Evolutionary conservation across 2,113 vertebrate genomes (phyloP), one percentile per base, ranked within the genome.

Genomic region (cat (Felis catus)): DNA sequence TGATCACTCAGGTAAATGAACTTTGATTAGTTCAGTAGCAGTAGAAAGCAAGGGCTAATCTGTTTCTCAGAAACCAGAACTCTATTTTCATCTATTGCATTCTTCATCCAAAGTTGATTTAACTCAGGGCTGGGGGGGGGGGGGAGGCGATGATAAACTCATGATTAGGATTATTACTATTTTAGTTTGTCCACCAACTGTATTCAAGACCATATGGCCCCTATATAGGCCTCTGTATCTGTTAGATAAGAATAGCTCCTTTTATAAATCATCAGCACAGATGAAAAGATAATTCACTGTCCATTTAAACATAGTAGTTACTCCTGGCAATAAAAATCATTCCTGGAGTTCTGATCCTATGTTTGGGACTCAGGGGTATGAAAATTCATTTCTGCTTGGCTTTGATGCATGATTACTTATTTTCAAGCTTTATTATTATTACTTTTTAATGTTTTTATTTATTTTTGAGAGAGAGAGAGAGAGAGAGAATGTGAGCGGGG

Each of bases 1-100:
- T 98, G 99, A 99, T 97, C 99, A 99, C 81, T 99, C 99, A 98
- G 99, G 99, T 99, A 99, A 98, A 95, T 90, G 27, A 8, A 73
- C 41, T 76, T 89, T 73, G 80, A 88, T 93, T 95, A 76, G 53
- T 83, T 92, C 33, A 45, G 21, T 68, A 88, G 45, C 92, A 97
- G 55, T 79, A 79, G 55, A 94, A 97, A 94, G 36, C 48, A 83
- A 96, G 86, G 15, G 27, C 39, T 84, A 73, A 48, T 91, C 84
- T 92, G 25, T 92, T 92, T 95, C 45, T 95, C n/a, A 33, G 71
- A 92, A 96, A 82, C 53, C 11, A 94, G 61, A 97, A 85, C n/a
- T 95, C 45, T 63, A 10, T 81, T 97, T 97, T 97, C 61, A 92
- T 80, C 63, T 27, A 41, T 83, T 90, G 84, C 21, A 45, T 94